Conservation (phyloP, 2,888 invertebrate genomes). For the Clanis bilineata region DNA sequence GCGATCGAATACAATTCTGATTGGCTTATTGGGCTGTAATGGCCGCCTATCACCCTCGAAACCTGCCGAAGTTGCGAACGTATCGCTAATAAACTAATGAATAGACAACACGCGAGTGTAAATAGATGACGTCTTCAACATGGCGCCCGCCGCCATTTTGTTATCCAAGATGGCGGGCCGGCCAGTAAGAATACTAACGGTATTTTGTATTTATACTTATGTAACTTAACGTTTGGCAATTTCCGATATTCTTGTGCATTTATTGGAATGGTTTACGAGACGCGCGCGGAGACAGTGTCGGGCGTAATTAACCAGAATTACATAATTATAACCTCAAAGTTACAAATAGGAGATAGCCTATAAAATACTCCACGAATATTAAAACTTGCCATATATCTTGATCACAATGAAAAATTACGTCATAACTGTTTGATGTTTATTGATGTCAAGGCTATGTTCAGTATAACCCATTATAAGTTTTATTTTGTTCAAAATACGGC, state of each 20-base stretch:
- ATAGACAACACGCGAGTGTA: not conserved
- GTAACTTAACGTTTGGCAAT: slow-evolving; percentile 25
- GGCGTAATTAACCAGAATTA: not conserved
- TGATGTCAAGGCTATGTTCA: not conserved
- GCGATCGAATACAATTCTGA: not conserved
- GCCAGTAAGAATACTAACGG: slow-evolving; percentile 39
- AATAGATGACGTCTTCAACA: not conserved
- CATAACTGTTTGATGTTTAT: not conserved
- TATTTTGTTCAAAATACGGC: not conserved
- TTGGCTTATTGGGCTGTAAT: not conserved
- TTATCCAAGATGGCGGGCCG: slow-evolving; percentile 33
- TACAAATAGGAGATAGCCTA: too few relatives aligned
- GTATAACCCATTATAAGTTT: not conserved
- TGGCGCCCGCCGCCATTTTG: slow-evolving; percentile 14
- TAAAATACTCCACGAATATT: not conserved
- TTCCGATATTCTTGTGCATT: not conserved
- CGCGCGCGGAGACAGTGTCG: not conserved
- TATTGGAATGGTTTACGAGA: not conserved
- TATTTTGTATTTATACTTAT: slow-evolving; percentile 44
- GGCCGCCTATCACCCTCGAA: not conserved
- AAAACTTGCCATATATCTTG: not conserved
- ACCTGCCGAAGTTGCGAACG: not conserved
- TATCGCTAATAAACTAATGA: slow-evolving; percentile 2
- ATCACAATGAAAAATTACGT: not conserved
- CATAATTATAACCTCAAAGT: too few relatives aligned